These are phyloP conservation scores for Acrocephalus arundinaceus DNA, from an alignment of 2,113 vertebrate genomes.

Conservation along the genomic window DNA sequence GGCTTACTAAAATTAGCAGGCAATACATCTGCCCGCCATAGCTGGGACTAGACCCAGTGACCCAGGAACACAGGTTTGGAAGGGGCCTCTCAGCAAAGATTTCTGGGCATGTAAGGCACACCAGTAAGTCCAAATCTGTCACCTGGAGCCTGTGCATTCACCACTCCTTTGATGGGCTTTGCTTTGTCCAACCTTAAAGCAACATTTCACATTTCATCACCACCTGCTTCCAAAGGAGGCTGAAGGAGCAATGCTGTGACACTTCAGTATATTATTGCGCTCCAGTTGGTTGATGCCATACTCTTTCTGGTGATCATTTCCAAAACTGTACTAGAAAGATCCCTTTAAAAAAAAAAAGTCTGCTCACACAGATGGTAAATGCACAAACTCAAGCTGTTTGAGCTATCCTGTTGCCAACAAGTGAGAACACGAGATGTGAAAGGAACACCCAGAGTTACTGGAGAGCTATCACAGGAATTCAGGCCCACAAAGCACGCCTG, in stretches of 20 bases:
- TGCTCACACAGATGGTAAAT: background rate
- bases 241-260: background rate
- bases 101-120: background rate
- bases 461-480: constrained; percentile 31
- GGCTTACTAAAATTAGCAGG: background rate
- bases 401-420: background rate
- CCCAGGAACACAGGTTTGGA: background rate
- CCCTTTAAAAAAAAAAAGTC: background rate
- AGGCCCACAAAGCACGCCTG: background rate
- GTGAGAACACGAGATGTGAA: background rate
- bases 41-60: background rate
- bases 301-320: background rate
- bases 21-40: background rate
- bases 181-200: background rate
- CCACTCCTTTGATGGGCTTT: background rate
- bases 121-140: background rate
- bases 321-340: background rate
- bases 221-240: background rate
- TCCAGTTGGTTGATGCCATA: background rate
- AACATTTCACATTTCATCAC: background rate
- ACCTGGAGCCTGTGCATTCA: background rate
- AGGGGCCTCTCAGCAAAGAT: background rate
- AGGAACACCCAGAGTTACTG: constrained; percentile 14
- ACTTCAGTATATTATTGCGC: background rate
- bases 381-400: background rate